phyloP scores from a whole-genome alignment of 2,797 vertebrate genomes.

The Eutrigla gurnardus region DNA sequence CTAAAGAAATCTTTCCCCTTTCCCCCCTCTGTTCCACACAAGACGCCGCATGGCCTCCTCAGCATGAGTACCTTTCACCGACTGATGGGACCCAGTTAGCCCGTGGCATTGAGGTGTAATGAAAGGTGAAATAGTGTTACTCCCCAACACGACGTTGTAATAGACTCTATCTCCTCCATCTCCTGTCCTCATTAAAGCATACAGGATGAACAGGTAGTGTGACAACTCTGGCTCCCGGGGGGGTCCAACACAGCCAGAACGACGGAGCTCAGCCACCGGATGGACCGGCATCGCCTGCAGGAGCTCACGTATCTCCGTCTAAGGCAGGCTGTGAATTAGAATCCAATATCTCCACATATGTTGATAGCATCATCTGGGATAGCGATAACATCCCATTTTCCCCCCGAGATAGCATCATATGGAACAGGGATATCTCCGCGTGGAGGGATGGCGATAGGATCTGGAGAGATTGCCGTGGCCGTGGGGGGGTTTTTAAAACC shows the following conservation, averaged over 20 bases:
- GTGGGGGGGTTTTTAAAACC: conserved; percentile 49
- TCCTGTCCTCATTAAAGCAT: conserved; percentile 77
- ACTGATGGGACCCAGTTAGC: conserved; percentile 76
- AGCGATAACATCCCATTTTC: conserved; percentile 77
- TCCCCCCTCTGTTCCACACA: conserved; percentile 24
- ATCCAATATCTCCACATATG: conserved; percentile 72
- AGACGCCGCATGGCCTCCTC: conserved; percentile 46
- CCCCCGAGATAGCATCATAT: conserved; percentile 74
- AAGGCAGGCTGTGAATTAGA: conserved; percentile 62
- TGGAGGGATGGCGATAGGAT: conserved; percentile 58
- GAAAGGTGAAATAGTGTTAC: conserved; percentile 80
- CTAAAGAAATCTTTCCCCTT: conserved; percentile 16
- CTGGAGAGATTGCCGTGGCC: conserved; percentile 56
- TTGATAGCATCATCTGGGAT: conserved; percentile 72
- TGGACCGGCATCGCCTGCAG: conserved; percentile 69
- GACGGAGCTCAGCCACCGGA: conserved; percentile 57
- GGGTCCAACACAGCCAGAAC: conserved; percentile 48
- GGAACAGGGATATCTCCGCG: conserved; percentile 65
- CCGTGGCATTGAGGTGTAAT: conserved; percentile 74
- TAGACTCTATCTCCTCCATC: conserved; percentile 80
- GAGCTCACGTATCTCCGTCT: conserved; percentile 59
- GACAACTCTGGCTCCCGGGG: conserved; percentile 59
- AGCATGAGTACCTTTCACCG: conserved; percentile 65
- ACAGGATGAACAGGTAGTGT: conserved; percentile 72
- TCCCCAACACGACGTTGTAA: conserved; percentile 74